phyloP scores from a whole-genome alignment of 1,140 invertebrate species.

The Prorops nasuta region DNA sequence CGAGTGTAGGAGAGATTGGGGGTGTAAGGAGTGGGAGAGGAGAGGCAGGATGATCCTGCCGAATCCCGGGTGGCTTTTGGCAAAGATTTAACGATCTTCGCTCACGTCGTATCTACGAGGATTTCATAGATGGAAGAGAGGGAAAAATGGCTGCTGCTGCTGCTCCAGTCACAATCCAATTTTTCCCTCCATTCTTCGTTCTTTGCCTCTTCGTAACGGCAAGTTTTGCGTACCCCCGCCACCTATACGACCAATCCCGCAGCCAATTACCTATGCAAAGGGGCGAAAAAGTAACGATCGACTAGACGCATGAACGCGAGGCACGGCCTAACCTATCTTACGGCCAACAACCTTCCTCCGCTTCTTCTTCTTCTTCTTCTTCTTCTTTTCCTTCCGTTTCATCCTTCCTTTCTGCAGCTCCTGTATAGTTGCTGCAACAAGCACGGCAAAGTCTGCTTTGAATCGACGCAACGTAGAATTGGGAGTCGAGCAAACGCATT shows the following conservation, averaged over 20 bases:
- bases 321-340: not conserved
- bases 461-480: too few species aligned
- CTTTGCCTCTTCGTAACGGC: not conserved
- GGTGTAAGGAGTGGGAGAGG: too few species aligned
- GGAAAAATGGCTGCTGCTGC: too few species aligned
- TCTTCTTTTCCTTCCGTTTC: slow-evolving; percentile 5
- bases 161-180: slow-evolving; percentile 23
- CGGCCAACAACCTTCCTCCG: not conserved
- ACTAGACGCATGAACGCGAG: slow-evolving; percentile 27
- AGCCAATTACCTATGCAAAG: slow-evolving; percentile 39
- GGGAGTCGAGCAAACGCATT: too few species aligned
- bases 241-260: slow-evolving; percentile 24
- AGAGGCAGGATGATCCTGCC: too few species aligned
- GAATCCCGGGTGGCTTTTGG: too few species aligned
- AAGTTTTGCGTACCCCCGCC: slow-evolving; percentile 20
- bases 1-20: too few species aligned
- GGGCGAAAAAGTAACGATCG: slow-evolving; percentile 32
- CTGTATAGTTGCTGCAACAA: too few species aligned
- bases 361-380: slow-evolving; percentile 7
- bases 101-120: slow-evolving; percentile 26
- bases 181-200: slow-evolving; percentile 20
- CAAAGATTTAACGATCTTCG: slow-evolving; percentile 30
- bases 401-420: not conserved
- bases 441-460: slow-evolving; percentile 10
- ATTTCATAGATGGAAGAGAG: too few species aligned